Conservation (phyloP, 2,888 invertebrate species). For the Sceliomorpha sp. region DNA sequence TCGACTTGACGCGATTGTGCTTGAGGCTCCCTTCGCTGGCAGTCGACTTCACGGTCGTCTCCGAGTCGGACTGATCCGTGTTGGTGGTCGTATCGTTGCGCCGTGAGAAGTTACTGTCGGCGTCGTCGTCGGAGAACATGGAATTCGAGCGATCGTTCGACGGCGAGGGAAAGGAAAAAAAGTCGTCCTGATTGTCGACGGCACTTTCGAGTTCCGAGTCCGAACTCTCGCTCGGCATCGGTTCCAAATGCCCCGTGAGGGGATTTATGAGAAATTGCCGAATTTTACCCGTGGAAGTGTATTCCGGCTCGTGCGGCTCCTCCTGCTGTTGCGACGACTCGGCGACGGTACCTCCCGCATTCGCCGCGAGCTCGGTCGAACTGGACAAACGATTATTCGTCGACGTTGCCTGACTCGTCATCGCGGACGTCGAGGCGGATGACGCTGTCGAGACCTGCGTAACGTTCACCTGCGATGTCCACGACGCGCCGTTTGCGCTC, state of each 20-base stretch:
- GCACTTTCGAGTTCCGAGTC: constrained; percentile 82
- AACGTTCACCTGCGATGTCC: constrained; percentile 70
- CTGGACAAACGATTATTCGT: constrained; percentile 38
- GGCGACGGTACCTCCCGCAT: constrained; percentile 8
- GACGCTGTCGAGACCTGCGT: constrained; percentile 47
- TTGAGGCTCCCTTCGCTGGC: constrained; percentile 83
- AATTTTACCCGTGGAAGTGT: constrained; percentile 85
- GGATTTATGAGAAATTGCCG: constrained; percentile 94
- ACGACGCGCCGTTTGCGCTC: constrained; percentile 69
- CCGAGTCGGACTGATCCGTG: constrained; percentile 83
- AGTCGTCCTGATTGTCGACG: constrained; percentile 79
- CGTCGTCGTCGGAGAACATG: constrained; percentile 84
- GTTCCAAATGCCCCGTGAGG: constrained; percentile 91
- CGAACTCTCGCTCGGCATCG: constrained; percentile 86
- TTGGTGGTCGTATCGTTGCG: constrained; percentile 80
- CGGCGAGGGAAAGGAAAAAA: constrained; percentile 81
- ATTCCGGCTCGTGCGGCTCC: constrained; percentile 81
- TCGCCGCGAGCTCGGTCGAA: background rate
- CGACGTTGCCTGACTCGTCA: constrained; percentile 40
- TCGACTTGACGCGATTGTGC: constrained; percentile 74
- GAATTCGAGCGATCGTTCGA: constrained; percentile 81
- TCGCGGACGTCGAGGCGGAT: constrained; percentile 41
- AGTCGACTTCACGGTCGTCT: constrained; percentile 82
- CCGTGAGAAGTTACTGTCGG: constrained; percentile 83
- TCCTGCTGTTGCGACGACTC: constrained; percentile 62